Conservation (phyloP, 2,797 vertebrate genomes). For the Bradypus variegatus region DNA sequence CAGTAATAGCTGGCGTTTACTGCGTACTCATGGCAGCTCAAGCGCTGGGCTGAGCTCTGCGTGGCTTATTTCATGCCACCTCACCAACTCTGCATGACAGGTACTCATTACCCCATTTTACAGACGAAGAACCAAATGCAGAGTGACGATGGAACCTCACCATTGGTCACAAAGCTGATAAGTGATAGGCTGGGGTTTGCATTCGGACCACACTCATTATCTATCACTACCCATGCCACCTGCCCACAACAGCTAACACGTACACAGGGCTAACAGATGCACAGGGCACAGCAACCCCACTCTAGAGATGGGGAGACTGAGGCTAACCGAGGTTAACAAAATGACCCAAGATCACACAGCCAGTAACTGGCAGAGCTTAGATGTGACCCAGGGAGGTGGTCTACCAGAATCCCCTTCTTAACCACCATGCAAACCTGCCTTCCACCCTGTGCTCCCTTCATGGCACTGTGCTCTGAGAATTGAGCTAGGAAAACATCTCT, state of each 20-base stretch:
- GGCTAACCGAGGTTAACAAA: neutral
- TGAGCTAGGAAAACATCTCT: neutral
- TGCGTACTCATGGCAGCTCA: neutral
- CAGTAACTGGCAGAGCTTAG: neutral
- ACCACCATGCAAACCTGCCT: neutral
- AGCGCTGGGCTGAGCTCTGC: neutral
- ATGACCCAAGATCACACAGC: neutral
- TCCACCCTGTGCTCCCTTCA: neutral
- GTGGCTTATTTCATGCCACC: neutral
- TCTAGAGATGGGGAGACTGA: neutral
- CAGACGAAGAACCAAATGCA: neutral
- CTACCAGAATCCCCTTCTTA: neutral
- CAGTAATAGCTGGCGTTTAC: neutral
- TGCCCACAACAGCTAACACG: neutral
- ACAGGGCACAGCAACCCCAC: neutral
- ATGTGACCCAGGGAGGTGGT: neutral
- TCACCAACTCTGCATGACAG: neutral
- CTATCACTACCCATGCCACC: accelerated
- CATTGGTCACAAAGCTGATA: neutral
- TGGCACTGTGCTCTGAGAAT: neutral
- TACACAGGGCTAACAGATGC: neutral
- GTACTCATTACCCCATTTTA: neutral
- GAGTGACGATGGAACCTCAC: neutral
- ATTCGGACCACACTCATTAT: neutral
- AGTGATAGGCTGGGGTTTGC: neutral